Conservation (phyloP, 2,113 vertebrate species). For the Herpetotheres cachinnans region DNA sequence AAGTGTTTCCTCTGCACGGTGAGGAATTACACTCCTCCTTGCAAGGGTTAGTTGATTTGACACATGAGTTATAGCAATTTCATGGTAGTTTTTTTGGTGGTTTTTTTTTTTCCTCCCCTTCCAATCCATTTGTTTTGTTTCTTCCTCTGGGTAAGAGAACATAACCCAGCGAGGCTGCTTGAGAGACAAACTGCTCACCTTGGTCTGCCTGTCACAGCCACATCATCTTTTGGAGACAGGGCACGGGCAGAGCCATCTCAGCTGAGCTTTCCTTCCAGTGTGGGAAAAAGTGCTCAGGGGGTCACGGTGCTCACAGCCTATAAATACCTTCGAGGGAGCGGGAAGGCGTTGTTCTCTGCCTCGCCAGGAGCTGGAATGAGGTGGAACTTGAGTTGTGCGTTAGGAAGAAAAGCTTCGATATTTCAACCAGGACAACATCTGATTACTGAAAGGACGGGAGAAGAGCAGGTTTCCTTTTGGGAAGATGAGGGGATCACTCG, state of each 20-base stretch:
- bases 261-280: background rate
- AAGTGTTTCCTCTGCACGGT: background rate
- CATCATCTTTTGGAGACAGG: background rate
- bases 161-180: background rate
- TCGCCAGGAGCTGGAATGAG: background rate
- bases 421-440: background rate
- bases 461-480: background rate
- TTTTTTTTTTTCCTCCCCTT: background rate
- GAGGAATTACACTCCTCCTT: background rate
- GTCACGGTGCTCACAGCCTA: background rate
- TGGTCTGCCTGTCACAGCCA: background rate
- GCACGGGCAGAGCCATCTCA: background rate
- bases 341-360: background rate
- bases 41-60: background rate
- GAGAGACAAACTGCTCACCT: background rate
- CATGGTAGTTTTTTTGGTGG: background rate
- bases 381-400: rapidly evolving
- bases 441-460: background rate
- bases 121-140: background rate
- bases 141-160: background rate
- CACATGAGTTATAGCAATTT: background rate
- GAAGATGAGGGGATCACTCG: background rate
- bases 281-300: background rate
- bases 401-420: background rate
- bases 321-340: background rate